Conservation (phyloP, 2,888 invertebrate species). For the Drosophila tripunctata region DNA sequence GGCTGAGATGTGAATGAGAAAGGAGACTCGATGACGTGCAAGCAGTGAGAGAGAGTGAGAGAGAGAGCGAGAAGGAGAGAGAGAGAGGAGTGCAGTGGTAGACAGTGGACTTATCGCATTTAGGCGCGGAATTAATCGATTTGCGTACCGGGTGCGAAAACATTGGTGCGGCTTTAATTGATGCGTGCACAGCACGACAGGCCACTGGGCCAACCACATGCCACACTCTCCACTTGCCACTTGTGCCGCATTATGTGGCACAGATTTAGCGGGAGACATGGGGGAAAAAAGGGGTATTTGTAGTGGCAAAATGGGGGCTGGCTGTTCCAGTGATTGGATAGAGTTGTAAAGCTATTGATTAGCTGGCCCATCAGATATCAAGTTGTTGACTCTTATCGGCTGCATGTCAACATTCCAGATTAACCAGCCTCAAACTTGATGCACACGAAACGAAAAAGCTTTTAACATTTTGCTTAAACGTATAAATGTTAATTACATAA, state of each 20-base stretch:
- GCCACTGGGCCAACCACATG: slow-evolving; percentile 8
- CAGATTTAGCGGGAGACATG: neutral
- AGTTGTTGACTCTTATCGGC: slow-evolving; percentile 28
- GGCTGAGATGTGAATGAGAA: slow-evolving; percentile 44
- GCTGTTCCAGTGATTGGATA: slow-evolving; percentile 47
- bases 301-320: neutral
- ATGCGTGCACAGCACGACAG: slow-evolving; percentile 73
- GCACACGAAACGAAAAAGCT: neutral
- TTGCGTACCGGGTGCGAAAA: slow-evolving; percentile 82
- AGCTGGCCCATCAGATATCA: slow-evolving; percentile 26
- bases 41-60: neutral
- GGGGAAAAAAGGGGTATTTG: neutral
- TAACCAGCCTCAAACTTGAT: slow-evolving; percentile 15
- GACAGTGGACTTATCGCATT: slow-evolving; percentile 68
- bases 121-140: slow-evolving; percentile 78
- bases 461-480: neutral
- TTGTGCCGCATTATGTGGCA: slow-evolving; percentile 1
- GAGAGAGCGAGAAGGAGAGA: neutral
- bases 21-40: slow-evolving; percentile 23
- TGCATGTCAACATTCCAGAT: slow-evolving; percentile 41
- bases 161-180: slow-evolving; percentile 82
- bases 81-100: slow-evolving; percentile 3
- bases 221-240: slow-evolving; percentile 3
- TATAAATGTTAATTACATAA: too few relatives aligned
- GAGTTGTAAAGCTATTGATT: slow-evolving; percentile 58